These are phyloP conservation scores for Vidua chalybeata DNA, from an alignment of 2,113 vertebrate species.

Conservation along the genomic window DNA sequence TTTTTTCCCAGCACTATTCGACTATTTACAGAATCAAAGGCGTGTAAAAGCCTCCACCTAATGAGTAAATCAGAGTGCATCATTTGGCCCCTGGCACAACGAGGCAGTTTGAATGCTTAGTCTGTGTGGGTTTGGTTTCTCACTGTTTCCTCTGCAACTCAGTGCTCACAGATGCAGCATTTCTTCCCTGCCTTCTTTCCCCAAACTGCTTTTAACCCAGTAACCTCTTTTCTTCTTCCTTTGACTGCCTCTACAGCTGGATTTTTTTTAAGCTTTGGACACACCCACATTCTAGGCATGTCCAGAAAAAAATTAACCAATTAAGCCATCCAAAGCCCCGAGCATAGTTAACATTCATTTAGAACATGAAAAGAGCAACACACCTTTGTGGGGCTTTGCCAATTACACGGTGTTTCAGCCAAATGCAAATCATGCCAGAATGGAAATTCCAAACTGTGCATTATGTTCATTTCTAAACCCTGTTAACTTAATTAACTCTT, in stretches of 20 bases:
- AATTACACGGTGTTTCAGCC: background rate
- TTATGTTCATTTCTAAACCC: slow-evolving; percentile 35
- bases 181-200: background rate
- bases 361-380: slow-evolving; percentile 17
- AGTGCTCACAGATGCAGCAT: background rate
- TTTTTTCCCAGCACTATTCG: background rate
- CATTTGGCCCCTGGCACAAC: background rate
- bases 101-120: background rate
- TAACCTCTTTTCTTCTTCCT: background rate
- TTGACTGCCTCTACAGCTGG: background rate
- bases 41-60: background rate
- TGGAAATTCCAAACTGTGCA: background rate
- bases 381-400: slow-evolving; percentile 25
- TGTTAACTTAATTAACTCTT: slow-evolving; percentile 47
- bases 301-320: background rate
- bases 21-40: background rate
- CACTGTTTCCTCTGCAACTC: background rate
- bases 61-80: background rate
- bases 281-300: background rate
- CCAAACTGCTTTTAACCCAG: background rate
- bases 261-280: background rate
- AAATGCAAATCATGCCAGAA: slow-evolving; percentile 37
- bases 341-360: background rate
- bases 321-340: background rate
- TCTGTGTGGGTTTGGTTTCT: background rate